Percentiles rank a stretch among this genome's conserved stretches.
Evolutionary conservation across 2,888 invertebrate species (phyloP).

Genomic region (Trissolcus japonicus): DNA sequence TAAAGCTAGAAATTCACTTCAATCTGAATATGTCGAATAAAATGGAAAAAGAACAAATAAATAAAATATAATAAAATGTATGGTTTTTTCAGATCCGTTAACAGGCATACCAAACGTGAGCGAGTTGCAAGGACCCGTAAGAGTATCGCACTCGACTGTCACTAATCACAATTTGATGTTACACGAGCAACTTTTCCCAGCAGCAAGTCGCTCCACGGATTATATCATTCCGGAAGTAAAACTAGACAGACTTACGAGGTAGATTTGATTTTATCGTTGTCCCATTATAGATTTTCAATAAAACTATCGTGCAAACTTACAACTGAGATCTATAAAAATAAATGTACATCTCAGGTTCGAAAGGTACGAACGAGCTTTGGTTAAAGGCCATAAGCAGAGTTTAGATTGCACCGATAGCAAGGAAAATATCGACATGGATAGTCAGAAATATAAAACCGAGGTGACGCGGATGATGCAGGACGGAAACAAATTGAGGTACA

Average conservation of each 20-base stretch:
- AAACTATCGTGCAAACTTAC: neutral
- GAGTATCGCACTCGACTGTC: slow-evolving; percentile 78
- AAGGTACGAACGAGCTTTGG: slow-evolving; percentile 80
- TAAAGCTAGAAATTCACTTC: too few species aligned
- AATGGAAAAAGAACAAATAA: neutral
- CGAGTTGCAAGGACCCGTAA: slow-evolving; percentile 70
- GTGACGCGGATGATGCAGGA: slow-evolving; percentile 80
- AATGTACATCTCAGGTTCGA: slow-evolving; percentile 75
- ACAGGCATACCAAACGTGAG: slow-evolving; percentile 83
- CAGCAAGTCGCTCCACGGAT: slow-evolving; percentile 72
- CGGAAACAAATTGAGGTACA: slow-evolving; percentile 83
- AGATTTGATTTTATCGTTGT: slow-evolving; percentile 21
- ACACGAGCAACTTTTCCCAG: slow-evolving; percentile 85
- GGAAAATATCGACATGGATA: slow-evolving; percentile 75
- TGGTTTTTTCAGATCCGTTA: slow-evolving; percentile 79
- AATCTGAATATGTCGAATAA: neutral
- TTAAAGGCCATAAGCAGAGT: slow-evolving; percentile 76
- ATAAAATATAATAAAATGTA: slow-evolving; percentile 5
- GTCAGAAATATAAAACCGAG: slow-evolving; percentile 79
- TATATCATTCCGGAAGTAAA: slow-evolving; percentile 72
- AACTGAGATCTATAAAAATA: neutral
- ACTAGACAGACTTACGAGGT: slow-evolving; percentile 73
- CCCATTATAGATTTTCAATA: slow-evolving; percentile 10
- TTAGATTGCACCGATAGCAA: slow-evolving; percentile 72
- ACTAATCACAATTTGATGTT: slow-evolving; percentile 86